phyloP scores from a whole-genome alignment of 2,113 vertebrate species.

The Tragelaphus strepsiceros region DNA sequence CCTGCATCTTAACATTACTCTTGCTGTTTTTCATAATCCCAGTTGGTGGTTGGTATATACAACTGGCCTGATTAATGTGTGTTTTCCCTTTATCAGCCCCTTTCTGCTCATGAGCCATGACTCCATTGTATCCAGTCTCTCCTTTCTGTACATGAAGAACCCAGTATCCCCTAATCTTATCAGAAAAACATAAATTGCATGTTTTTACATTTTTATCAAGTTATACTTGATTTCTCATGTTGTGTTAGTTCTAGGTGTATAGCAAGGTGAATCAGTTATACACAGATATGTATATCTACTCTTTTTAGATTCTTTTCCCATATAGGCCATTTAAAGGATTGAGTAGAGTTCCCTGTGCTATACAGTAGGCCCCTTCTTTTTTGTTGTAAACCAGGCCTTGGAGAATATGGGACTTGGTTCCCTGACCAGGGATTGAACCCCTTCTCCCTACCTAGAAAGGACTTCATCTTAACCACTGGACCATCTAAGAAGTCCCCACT shows the following conservation, averaged over 20 bases:
- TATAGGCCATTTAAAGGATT: background rate
- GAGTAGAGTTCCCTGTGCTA: background rate
- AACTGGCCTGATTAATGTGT: background rate
- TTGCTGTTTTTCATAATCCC: background rate
- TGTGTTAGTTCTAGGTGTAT: background rate
- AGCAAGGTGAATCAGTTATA: background rate
- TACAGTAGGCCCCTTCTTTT: background rate
- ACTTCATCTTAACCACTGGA: background rate
- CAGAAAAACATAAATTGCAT: background rate
- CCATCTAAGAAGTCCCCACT: background rate
- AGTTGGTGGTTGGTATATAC: background rate
- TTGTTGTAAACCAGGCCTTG: background rate
- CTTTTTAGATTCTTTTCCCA: background rate
- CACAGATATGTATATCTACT: too few relatives aligned
- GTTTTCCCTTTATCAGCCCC: background rate
- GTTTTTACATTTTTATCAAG: background rate
- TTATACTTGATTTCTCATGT: background rate
- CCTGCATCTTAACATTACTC: rapidly evolving
- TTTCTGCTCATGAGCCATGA: background rate
- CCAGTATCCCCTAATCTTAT: background rate
- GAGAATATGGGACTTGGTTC: background rate
- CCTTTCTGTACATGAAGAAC: background rate
- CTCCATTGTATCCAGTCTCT: background rate
- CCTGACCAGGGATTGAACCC: background rate
- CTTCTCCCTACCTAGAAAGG: background rate